A percentile compares a stretch with the other conserved stretches of the same genome.
Evolutionary conservation across 1,140 invertebrate species (phyloP).

Genomic region (Thaumetopoea pityocampa): DNA sequence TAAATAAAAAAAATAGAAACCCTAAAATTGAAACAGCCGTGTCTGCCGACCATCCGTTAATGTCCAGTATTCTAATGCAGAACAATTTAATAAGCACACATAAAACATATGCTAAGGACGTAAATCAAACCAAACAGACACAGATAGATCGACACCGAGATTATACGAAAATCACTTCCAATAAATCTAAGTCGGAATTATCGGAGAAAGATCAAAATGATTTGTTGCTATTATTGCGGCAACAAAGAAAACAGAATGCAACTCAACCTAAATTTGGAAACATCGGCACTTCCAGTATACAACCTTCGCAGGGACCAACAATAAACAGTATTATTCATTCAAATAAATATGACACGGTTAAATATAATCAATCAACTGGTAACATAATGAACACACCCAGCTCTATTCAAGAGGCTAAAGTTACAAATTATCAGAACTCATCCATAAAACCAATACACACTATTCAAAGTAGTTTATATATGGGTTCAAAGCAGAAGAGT

Average conservation of each 20-base stretch:
- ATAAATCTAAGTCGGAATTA: constrained; percentile 19
- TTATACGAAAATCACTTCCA: constrained; percentile 1
- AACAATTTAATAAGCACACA: neutral
- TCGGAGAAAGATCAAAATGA: constrained; percentile 47
- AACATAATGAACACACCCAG: too few relatives aligned
- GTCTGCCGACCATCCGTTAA: neutral
- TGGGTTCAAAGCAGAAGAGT: constrained; percentile 2
- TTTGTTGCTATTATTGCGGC: constrained; percentile 36
- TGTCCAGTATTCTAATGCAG: neutral
- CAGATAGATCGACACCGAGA: neutral
- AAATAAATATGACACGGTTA: too few relatives aligned
- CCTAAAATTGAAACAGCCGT: neutral
- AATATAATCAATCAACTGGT: too few relatives aligned
- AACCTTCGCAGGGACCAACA: too few relatives aligned
- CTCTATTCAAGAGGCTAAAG: too few relatives aligned
- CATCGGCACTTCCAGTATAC: too few relatives aligned
- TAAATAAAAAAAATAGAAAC: constrained; percentile 7
- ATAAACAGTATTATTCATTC: too few relatives aligned
- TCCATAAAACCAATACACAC: constrained; percentile 3
- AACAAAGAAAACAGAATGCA: constrained; percentile 34
- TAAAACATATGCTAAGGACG: neutral
- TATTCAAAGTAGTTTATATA: neutral
- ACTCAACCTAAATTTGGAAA: neutral
- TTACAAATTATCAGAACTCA: too few relatives aligned
- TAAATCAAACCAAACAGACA: neutral